Evolutionary conservation across 1,140 invertebrate genomes (phyloP).

Genomic region (Mamestra configurata): DNA sequence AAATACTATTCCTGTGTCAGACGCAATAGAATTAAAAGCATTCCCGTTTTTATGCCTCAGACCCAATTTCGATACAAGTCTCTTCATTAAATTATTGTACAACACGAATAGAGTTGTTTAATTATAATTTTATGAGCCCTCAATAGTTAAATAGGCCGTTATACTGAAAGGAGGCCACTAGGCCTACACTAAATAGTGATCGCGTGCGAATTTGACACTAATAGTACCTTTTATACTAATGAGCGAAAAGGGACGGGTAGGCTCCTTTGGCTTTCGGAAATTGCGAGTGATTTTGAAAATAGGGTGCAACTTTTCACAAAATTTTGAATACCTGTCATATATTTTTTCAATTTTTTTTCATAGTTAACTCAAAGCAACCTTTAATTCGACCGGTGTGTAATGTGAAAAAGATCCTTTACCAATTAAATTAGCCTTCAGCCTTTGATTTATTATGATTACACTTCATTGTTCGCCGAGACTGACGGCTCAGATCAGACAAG

Average conservation of each 20-base stretch:
- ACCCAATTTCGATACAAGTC: constrained; percentile 11
- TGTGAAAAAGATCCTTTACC: not conserved
- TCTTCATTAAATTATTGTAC: constrained; percentile 10
- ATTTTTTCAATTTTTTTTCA: not conserved
- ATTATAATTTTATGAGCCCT: constrained; percentile 34
- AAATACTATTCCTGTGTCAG: not conserved
- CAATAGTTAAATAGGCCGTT: constrained; percentile 25
- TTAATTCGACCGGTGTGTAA: not conserved
- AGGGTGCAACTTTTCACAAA: not conserved
- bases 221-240: constrained; percentile 38
- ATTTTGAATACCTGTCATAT: not conserved
- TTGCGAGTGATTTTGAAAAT: constrained; percentile 11
- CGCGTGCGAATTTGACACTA: constrained; percentile 44
- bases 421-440: not conserved
- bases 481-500: constrained; percentile 15
- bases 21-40: constrained; percentile 11
- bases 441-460: constrained; percentile 17
- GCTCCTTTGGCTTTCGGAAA: constrained; percentile 6
- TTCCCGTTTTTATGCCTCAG: constrained; percentile 3
- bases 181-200: constrained; percentile 38
- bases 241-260: not conserved
- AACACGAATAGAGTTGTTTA: constrained; percentile 29
- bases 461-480: constrained; percentile 6
- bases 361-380: not conserved
- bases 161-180: constrained; percentile 23